Conservation (phyloP, 2,888 invertebrate genomes). For the Heliconius sara region DNA sequence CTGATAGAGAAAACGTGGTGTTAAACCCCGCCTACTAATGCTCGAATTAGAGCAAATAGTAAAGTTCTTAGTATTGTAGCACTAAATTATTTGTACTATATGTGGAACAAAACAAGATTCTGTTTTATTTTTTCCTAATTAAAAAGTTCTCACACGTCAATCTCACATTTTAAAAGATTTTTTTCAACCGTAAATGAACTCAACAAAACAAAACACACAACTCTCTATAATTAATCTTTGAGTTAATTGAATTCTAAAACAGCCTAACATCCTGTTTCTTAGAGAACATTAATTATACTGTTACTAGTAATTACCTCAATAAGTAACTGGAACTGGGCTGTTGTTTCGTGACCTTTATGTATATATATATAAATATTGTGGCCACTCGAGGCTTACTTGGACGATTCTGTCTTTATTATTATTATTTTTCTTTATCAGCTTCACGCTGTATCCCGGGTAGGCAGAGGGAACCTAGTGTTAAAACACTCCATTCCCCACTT, state of each 20-base stretch:
- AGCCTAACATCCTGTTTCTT: slow-evolving; percentile 26
- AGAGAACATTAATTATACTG: slow-evolving; percentile 32
- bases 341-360: slow-evolving; percentile 33
- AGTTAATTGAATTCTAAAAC: slow-evolving; percentile 35
- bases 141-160: too few relatives aligned
- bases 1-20: background rate
- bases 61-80: background rate
- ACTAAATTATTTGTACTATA: too few relatives aligned
- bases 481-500: too few relatives aligned
- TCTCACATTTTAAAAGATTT: background rate
- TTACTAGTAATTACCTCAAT: slow-evolving; percentile 35
- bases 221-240: slow-evolving; percentile 18
- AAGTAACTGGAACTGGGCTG: slow-evolving; percentile 35
- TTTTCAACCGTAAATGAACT: background rate
- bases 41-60: background rate
- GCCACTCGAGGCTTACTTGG: background rate
- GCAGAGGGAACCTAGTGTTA: too few relatives aligned
- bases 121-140: too few relatives aligned
- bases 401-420: background rate
- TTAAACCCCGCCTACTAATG: too few relatives aligned
- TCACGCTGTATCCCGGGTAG: too few relatives aligned
- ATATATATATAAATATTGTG: background rate
- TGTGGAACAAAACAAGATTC: too few relatives aligned
- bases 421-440: too few relatives aligned
- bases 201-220: background rate